These are phyloP conservation scores for Argyra leucocephala DNA, from an alignment of 2,888 invertebrate species.

Conservation along the genomic window DNA sequence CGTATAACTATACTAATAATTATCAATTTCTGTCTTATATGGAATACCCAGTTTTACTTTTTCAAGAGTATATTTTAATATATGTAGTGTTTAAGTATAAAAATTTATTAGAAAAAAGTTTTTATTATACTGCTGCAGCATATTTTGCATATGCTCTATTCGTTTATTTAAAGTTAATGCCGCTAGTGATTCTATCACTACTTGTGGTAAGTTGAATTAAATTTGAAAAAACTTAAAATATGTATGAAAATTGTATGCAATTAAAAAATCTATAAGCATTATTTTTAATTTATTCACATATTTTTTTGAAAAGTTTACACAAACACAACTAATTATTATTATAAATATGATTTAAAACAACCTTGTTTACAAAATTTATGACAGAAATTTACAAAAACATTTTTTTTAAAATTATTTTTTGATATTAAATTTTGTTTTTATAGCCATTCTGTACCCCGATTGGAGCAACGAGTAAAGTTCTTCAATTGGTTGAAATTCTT, in stretches of 20 bases:
- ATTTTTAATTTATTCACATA: too few relatives aligned
- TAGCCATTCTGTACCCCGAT: conserved; percentile 52
- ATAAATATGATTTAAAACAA: too few relatives aligned
- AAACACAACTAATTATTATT: too few relatives aligned
- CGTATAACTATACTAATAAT: conserved; percentile 67
- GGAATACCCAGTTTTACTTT: conserved; percentile 72
- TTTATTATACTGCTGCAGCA: conserved; percentile 36
- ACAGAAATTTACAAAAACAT: too few relatives aligned
- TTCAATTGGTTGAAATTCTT: conserved; percentile 66
- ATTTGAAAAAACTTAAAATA: too few relatives aligned
- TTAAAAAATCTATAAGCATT: too few relatives aligned
- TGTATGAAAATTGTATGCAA: too few relatives aligned
- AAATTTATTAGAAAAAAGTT: conserved; percentile 45
- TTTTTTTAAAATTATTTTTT: background rate
- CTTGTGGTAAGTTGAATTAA: conserved; percentile 39
- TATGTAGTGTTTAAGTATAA: conserved; percentile 62
- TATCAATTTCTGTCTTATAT: conserved; percentile 68
- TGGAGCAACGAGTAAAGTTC: conserved; percentile 71
- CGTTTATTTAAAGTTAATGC: conserved; percentile 42
- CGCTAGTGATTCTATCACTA: conserved; percentile 36
- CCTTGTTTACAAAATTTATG: too few relatives aligned
- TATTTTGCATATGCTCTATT: conserved; percentile 44
- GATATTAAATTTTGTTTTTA: conserved; percentile 16
- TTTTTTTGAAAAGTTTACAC: too few relatives aligned
- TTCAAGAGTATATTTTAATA: conserved; percentile 65